These are phyloP conservation scores for Pygoscelis adeliae DNA, from an alignment of 2,113 vertebrate species.

Conservation along the genomic window DNA sequence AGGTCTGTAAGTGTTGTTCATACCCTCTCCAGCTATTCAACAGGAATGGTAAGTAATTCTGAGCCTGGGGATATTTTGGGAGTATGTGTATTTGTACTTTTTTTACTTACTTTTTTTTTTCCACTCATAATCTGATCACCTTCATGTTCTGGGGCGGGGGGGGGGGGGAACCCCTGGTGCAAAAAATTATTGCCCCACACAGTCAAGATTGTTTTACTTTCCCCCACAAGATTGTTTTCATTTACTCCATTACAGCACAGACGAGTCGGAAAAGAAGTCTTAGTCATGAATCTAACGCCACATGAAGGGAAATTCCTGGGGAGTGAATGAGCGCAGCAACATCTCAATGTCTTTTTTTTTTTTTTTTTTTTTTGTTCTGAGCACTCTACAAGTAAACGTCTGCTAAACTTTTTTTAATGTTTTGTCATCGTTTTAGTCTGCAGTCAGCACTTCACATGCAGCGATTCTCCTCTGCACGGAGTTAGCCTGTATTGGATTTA, in stretches of 20 bases:
- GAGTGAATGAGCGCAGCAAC: neutral
- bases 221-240: neutral
- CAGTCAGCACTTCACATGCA: neutral
- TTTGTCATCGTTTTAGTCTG: neutral
- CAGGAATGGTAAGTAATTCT: neutral
- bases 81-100: neutral
- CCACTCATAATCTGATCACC: neutral
- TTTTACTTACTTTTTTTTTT: neutral
- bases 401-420: neutral
- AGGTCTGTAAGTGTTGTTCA: neutral
- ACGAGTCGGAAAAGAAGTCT: neutral
- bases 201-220: neutral
- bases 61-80: neutral
- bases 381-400: neutral
- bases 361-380: neutral
- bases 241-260: constrained; percentile 4
- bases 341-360: neutral
- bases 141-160: neutral
- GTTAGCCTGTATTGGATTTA: neutral
- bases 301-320: constrained; percentile 24
- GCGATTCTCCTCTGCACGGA: fast-evolving
- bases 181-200: neutral
- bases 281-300: neutral
- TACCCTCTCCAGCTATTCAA: neutral
- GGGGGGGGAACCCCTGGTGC: neutral